Conservation (phyloP, 2,888 invertebrate species). For the Oxycera nigricornis region DNA sequence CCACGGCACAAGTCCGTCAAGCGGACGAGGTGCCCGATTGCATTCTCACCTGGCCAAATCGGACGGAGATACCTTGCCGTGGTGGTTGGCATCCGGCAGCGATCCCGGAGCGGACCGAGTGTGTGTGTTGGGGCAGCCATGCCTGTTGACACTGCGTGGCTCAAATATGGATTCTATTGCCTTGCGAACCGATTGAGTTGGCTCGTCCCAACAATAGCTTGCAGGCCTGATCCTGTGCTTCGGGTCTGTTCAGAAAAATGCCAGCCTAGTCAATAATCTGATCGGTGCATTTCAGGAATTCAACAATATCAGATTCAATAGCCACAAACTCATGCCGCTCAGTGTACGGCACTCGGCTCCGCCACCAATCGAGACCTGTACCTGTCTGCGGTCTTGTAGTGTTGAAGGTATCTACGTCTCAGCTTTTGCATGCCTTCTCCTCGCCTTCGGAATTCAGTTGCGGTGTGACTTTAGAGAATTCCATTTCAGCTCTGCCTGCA, state of each 20-base stretch:
- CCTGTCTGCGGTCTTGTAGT: slow-evolving; percentile 5
- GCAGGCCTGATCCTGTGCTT: too few species aligned
- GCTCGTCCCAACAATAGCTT: too few species aligned
- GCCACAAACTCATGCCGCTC: neutral
- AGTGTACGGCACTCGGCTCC: neutral
- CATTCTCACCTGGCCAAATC: slow-evolving; percentile 34
- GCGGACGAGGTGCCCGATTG: slow-evolving; percentile 18
- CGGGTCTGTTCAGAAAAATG: too few species aligned
- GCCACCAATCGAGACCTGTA: slow-evolving; percentile 8
- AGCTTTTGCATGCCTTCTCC: slow-evolving; percentile 32
- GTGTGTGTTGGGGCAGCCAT: too few species aligned
- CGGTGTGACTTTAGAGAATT: slow-evolving; percentile 39
- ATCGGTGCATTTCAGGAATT: too few species aligned
- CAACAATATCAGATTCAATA: neutral
- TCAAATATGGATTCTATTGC: too few species aligned
- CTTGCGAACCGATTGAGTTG: too few species aligned
- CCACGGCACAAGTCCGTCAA: slow-evolving; percentile 19
- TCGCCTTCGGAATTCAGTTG: slow-evolving; percentile 35
- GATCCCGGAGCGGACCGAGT: neutral
- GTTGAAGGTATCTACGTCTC: slow-evolving; percentile 8
- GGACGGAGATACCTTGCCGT: slow-evolving; percentile 5
- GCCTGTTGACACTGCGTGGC: too few species aligned
- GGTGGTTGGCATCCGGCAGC: slow-evolving; percentile 3
- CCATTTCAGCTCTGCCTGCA: slow-evolving; percentile 5
- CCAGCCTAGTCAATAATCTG: too few species aligned